These are phyloP conservation scores for Dinomys branickii DNA, from an alignment of 2,113 vertebrate species.

Conservation along the genomic window DNA sequence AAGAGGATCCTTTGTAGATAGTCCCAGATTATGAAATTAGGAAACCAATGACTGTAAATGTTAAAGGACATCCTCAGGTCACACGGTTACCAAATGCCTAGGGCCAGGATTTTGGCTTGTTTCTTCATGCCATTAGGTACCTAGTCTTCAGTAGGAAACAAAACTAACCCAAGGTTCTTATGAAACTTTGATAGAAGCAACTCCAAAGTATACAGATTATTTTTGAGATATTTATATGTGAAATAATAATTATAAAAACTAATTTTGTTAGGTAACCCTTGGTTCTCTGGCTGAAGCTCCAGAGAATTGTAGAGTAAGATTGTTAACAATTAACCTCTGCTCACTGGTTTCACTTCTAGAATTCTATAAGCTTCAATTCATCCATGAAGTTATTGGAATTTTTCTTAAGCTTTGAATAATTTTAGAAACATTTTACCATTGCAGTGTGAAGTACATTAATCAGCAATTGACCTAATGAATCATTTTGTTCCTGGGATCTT, in stretches of 20 bases:
- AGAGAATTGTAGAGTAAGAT: not conserved
- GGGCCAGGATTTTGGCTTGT: not conserved
- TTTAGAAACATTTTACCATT: conserved; percentile 49
- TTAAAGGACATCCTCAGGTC: not conserved
- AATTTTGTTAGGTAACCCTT: not conserved
- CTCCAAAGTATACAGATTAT: not conserved
- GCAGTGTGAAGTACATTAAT: not conserved
- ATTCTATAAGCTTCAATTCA: not conserved
- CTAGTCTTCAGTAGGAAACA: not conserved
- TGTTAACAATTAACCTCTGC: not conserved
- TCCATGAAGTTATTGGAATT: not conserved
- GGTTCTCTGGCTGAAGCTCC: not conserved
- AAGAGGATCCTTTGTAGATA: not conserved
- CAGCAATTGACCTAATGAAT: not conserved
- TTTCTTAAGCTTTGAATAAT: not conserved
- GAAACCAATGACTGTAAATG: not conserved
- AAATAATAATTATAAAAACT: not conserved
- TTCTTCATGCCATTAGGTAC: not conserved
- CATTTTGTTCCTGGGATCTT: not conserved
- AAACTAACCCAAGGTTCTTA: not conserved
- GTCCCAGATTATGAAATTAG: conserved; percentile 10
- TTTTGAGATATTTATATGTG: not conserved
- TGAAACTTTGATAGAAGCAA: not conserved
- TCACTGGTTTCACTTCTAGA: not conserved
- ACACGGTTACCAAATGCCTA: not conserved